Percentiles rank a stretch among this genome's conserved stretches.
Evolutionary conservation across 2,797 vertebrate genomes (phyloP).

Genomic region (Dryobates pubescens): DNA sequence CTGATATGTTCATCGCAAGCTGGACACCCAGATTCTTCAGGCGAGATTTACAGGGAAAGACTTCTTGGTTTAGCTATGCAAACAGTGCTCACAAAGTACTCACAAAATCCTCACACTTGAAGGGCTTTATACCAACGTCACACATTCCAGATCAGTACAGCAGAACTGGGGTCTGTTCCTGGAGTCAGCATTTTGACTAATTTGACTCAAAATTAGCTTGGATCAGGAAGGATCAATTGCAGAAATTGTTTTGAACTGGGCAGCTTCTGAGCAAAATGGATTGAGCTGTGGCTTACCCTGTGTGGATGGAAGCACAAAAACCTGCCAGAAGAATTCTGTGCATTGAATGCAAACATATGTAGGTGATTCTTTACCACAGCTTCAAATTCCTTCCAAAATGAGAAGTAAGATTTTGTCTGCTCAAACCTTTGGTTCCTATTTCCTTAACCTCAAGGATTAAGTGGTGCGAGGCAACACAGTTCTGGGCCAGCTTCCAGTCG

Average conservation of each 20-base stretch:
- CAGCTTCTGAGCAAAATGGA: background rate
- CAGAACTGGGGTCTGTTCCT: background rate
- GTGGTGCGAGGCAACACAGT: background rate
- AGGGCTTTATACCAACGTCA: background rate
- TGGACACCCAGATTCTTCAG: background rate
- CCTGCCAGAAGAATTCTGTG: background rate
- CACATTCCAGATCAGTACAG: background rate
- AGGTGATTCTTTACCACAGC: too few relatives aligned
- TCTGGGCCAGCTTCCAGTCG: background rate
- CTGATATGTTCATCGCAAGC: background rate
- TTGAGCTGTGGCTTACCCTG: background rate
- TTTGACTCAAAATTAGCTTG: slow-evolving; percentile 13
- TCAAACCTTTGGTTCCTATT: background rate
- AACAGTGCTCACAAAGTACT: background rate
- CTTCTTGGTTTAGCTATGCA: background rate
- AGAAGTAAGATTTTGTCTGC: background rate
- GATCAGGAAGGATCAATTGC: background rate
- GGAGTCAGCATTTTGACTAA: background rate
- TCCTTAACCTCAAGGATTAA: background rate
- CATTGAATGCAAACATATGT: background rate
- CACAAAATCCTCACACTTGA: background rate
- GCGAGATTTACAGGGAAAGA: background rate
- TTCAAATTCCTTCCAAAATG: background rate
- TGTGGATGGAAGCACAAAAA: background rate
- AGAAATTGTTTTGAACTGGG: background rate